Evolutionary conservation across 2,888 invertebrate species (phyloP).

Genomic region (Mamestra brassicae): DNA sequence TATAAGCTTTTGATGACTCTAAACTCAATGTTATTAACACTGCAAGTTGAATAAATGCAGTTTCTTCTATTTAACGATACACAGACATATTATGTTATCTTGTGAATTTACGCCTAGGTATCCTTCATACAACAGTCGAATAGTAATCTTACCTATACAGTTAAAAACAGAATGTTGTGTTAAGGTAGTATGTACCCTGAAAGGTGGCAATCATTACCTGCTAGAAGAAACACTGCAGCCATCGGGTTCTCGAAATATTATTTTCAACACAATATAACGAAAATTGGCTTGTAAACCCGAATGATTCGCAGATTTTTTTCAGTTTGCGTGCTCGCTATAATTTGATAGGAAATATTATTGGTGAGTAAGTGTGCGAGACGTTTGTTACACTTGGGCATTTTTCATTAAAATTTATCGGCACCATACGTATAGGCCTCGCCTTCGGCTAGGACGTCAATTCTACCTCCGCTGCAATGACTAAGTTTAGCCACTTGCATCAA

Average conservation of each 20-base stretch:
- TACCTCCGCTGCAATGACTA: too few relatives aligned
- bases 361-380: too few relatives aligned
- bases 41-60: not conserved
- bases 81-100: not conserved
- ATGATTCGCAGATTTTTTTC: too few relatives aligned
- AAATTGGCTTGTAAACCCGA: too few relatives aligned
- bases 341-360: too few relatives aligned
- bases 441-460: too few relatives aligned
- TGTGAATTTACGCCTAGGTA: not conserved
- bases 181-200: not conserved
- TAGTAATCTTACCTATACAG: not conserved
- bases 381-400: too few relatives aligned
- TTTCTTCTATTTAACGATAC: not conserved
- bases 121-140: too few relatives aligned
- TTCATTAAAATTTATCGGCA: too few relatives aligned
- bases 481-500: too few relatives aligned
- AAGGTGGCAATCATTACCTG: not conserved
- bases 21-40: conserved; percentile 8
- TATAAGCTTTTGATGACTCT: conserved; percentile 12
- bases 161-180: not conserved
- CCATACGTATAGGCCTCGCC: too few relatives aligned
- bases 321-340: too few relatives aligned
- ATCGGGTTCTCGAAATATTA: not conserved
- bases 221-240: not conserved
- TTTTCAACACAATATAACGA: not conserved